Conservation (phyloP, 2,888 invertebrate genomes). For the Horisme vitalbata region DNA sequence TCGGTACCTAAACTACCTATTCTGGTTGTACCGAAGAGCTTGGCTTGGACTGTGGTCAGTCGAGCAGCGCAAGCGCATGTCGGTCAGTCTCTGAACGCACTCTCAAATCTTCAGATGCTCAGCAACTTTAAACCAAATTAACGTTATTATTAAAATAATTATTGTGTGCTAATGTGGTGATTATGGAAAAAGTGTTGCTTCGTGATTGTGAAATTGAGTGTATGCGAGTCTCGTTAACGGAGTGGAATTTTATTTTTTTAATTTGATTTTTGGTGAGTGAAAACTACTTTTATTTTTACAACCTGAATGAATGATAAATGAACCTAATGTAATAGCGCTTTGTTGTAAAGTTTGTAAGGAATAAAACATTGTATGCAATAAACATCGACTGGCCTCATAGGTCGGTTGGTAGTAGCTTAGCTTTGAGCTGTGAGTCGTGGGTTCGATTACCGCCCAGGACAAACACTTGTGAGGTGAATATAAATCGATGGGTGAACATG, state of each 20-base stretch:
- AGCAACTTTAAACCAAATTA: constrained; percentile 9
- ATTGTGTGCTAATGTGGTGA: background rate
- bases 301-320: too few species aligned
- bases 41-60: constrained; percentile 55
- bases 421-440: too few species aligned
- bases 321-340: too few species aligned
- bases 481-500: too few species aligned
- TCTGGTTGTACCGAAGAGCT: constrained; percentile 25
- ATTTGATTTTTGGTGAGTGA: constrained; percentile 4
- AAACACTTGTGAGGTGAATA: too few species aligned
- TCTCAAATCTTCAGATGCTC: constrained; percentile 45
- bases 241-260: background rate
- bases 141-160: background rate
- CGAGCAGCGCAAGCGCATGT: constrained; percentile 56
- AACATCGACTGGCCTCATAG: too few species aligned
- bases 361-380: too few species aligned
- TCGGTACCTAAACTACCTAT: constrained; percentile 35
- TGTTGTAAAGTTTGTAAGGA: too few species aligned
- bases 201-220: constrained; percentile 3
- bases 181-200: constrained; percentile 3
- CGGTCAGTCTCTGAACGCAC: constrained; percentile 56
- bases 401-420: too few species aligned
- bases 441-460: too few species aligned
- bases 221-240: background rate
- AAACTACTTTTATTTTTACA: too few species aligned